Conservation (phyloP, 1,140 invertebrate species). For the Goniozus legneri region DNA sequence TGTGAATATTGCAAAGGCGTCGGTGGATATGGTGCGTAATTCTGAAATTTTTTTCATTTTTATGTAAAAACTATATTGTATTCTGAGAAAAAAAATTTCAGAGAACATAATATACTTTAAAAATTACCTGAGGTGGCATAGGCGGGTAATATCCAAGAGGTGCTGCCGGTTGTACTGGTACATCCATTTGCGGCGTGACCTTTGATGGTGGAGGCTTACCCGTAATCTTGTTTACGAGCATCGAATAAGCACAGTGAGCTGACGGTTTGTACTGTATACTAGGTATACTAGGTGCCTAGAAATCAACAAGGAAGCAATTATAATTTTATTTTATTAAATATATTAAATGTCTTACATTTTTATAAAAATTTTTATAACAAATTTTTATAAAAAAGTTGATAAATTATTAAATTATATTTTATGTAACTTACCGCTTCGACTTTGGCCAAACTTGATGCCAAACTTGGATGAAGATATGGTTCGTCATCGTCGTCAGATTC, state of each 20-base stretch:
- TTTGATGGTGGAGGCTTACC: slow-evolving; percentile 60
- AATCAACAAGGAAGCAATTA: slow-evolving; percentile 3
- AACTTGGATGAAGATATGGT: slow-evolving; percentile 79
- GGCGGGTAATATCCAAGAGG: slow-evolving; percentile 35
- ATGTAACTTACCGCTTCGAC: slow-evolving; percentile 59
- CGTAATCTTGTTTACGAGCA: slow-evolving; percentile 78
- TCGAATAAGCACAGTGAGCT: slow-evolving; percentile 79
- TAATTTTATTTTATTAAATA: too few species aligned
- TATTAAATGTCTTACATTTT: too few species aligned
- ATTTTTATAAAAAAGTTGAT: too few species aligned
- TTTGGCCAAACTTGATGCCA: slow-evolving; percentile 56
- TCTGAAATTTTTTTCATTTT: slow-evolving; percentile 21
- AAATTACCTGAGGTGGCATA: slow-evolving; percentile 24
- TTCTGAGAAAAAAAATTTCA: background rate
- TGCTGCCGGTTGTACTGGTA: slow-evolving; percentile 28
- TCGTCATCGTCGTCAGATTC: slow-evolving; percentile 60
- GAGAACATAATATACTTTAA: background rate
- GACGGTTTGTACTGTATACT: slow-evolving; percentile 75
- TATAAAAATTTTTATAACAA: too few species aligned
- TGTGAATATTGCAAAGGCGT: slow-evolving; percentile 49
- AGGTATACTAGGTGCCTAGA: slow-evolving; percentile 64
- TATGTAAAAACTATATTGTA: slow-evolving; percentile 13
- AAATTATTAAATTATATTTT: too few species aligned
- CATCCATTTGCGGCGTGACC: slow-evolving; percentile 27
- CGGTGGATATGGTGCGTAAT: slow-evolving; percentile 33